phyloP scores from a whole-genome alignment of 2,113 vertebrate species.

The Actenoides hombroni region DNA sequence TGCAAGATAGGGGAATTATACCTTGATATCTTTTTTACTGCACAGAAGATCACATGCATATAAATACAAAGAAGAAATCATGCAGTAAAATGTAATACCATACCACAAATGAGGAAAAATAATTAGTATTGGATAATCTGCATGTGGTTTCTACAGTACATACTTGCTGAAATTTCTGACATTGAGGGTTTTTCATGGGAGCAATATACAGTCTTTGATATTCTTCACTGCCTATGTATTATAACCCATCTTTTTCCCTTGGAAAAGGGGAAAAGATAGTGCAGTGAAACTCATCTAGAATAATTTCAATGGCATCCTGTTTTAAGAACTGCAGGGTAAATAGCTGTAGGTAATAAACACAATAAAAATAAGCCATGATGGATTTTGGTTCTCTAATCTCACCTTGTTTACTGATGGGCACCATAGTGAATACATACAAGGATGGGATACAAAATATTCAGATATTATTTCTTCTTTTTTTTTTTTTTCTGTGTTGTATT shows the following conservation, averaged over 20 bases:
- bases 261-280: not conserved
- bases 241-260: not conserved
- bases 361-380: not conserved
- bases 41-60: not conserved
- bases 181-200: not conserved
- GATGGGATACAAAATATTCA: not conserved
- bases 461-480: not conserved
- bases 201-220: not conserved
- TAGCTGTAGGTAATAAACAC: not conserved
- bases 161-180: not conserved
- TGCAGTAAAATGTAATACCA: not conserved
- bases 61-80: not conserved
- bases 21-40: not conserved
- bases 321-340: not conserved
- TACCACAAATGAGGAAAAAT: not conserved
- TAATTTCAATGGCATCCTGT: not conserved
- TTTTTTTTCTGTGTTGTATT: not conserved
- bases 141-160: not conserved
- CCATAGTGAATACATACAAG: not conserved
- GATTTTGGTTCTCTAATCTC: not conserved
- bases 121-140: not conserved
- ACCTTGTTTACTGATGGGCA: not conserved
- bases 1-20: not conserved
- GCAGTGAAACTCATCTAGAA: not conserved
- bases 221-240: not conserved